These are phyloP conservation scores for Zoanthus solanderi DNA, from an alignment of 92 coral and sea anemone species.

Conservation along the genomic window DNA sequence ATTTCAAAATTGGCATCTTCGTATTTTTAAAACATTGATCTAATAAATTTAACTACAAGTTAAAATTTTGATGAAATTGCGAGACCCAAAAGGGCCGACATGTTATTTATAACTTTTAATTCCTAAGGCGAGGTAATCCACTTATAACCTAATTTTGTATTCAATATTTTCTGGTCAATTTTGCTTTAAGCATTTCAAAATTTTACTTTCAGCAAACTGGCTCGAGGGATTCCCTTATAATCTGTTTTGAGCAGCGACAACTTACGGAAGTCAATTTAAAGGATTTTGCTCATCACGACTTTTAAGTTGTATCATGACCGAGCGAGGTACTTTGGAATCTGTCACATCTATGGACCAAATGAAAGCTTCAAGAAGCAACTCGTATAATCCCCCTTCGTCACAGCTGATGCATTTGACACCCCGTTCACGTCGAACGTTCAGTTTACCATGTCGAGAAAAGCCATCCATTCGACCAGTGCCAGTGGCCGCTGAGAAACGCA, in stretches of 20 bases:
- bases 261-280: background rate
- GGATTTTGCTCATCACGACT: background rate
- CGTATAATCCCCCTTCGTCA: conserved; percentile 34
- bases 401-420: conserved; percentile 12
- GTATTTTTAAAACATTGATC: too few species aligned
- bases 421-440: conserved; percentile 43
- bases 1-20: too few species aligned
- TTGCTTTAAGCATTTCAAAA: background rate
- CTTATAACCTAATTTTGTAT: too few species aligned
- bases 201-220: background rate
- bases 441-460: conserved; percentile 51
- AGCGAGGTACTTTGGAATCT: conserved; percentile 15
- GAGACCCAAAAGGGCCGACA: too few species aligned
- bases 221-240: background rate
- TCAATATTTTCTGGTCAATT: too few species aligned
- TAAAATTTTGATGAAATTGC: too few species aligned
- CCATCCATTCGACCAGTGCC: conserved; percentile 29
- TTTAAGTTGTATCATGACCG: conserved; percentile 13
- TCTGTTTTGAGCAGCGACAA: background rate
- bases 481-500: background rate
- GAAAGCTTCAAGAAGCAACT: conserved; percentile 27
- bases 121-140: too few species aligned
- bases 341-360: conserved; percentile 1
- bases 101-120: too few species aligned
- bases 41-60: too few species aligned